phyloP scores from a whole-genome alignment of 2,888 invertebrate genomes.

The Calameuta idolon region DNA sequence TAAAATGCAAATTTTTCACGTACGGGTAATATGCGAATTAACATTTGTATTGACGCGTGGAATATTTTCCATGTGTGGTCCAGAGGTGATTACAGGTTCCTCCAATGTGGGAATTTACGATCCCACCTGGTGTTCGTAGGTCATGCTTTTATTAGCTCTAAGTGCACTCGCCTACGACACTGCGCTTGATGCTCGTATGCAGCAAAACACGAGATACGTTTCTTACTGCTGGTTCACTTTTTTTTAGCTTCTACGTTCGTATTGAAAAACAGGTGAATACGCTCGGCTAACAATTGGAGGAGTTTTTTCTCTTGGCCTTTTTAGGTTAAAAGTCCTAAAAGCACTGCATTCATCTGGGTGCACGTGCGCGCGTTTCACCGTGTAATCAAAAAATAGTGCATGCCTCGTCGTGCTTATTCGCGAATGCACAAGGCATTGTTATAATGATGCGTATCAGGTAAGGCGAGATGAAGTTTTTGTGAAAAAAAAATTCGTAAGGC shows the following conservation, averaged over 20 bases:
- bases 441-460: background rate
- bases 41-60: no score
- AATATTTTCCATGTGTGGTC: no score
- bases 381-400: background rate
- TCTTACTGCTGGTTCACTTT: background rate
- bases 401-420: background rate
- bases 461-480: background rate
- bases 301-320: background rate
- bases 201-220: background rate
- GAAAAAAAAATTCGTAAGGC: background rate
- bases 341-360: background rate
- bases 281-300: background rate
- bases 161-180: background rate
- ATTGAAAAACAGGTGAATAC: background rate
- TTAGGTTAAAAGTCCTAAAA: background rate
- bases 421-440: background rate
- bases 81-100: no score
- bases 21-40: no score
- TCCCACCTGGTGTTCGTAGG: background rate
- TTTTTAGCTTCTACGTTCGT: background rate
- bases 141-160: background rate
- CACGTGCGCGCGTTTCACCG: background rate
- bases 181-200: background rate
- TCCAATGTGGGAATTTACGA: background rate
- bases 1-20: background rate